Conservation (phyloP, 1,140 invertebrate genomes). For the Drosophila nigromelanica region DNA sequence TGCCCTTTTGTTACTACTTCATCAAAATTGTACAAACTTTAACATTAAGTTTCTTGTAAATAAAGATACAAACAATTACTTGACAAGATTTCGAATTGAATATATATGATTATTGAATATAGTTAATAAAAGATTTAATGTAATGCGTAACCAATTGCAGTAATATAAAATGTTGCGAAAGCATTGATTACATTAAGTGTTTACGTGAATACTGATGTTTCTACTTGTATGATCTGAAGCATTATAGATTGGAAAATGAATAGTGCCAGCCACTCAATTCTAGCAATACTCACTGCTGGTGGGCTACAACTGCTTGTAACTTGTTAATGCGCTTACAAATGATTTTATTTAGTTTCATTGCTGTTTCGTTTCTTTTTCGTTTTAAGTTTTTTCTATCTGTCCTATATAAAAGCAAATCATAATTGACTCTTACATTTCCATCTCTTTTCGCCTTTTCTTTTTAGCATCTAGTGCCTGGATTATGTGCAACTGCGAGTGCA, state of each 20-base stretch:
- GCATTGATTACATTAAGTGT: background rate
- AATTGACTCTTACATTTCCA: constrained; percentile 45
- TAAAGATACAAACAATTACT: too few species aligned
- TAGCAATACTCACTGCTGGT: too few species aligned
- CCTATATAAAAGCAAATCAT: constrained; percentile 35
- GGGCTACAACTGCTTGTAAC: constrained; percentile 24
- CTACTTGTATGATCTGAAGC: background rate
- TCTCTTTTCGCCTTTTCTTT: constrained; percentile 17
- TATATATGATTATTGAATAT: too few species aligned
- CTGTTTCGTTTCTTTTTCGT: background rate
- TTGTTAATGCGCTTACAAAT: constrained; percentile 45
- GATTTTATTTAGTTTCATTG: constrained; percentile 14
- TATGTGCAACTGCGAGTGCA: constrained; percentile 25
- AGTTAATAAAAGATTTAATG: too few species aligned
- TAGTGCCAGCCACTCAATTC: background rate
- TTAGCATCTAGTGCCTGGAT: constrained; percentile 40
- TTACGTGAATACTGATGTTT: background rate
- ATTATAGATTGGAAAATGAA: background rate
- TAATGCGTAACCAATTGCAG: background rate
- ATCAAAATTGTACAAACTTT: too few species aligned
- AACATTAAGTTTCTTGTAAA: too few species aligned
- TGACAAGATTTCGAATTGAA: too few species aligned
- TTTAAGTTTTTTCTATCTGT: background rate
- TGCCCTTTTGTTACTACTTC: too few species aligned
- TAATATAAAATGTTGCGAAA: too few species aligned